Conservation (phyloP, 2,797 vertebrate genomes). For the Perdix hodgsoniae region DNA sequence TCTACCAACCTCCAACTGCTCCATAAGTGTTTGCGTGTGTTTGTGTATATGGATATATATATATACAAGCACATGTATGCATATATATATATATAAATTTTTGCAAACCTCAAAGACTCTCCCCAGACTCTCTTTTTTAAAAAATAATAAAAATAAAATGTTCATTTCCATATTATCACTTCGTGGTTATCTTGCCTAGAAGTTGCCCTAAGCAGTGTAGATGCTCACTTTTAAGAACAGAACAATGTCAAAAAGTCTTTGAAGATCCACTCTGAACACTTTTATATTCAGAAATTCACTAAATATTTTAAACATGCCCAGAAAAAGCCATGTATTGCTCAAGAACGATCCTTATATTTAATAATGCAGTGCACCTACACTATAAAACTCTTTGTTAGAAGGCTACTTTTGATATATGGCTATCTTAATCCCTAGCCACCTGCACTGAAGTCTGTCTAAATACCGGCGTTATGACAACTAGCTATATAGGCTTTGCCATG, state of each 20-base stretch:
- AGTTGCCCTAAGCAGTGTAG: constrained; percentile 70
- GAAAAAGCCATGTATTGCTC: neutral
- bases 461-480: constrained; percentile 57
- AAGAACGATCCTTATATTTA: constrained; percentile 60
- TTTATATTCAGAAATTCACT: constrained; percentile 66
- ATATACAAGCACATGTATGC: too few species aligned
- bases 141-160: constrained; percentile 38
- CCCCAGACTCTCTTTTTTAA: neutral
- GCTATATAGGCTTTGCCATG: constrained; percentile 51
- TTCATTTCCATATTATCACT: constrained; percentile 70
- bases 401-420: constrained; percentile 40
- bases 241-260: constrained; percentile 76
- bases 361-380: constrained; percentile 62
- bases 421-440: constrained; percentile 59
- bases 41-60: neutral
- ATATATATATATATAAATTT: neutral
- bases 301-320: constrained; percentile 69
- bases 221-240: constrained; percentile 69
- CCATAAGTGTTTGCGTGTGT: neutral
- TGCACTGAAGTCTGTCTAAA: constrained; percentile 59
- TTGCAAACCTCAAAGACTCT: constrained; percentile 33
- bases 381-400: constrained; percentile 53
- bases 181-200: constrained; percentile 69
- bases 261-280: constrained; percentile 59
- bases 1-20: neutral